A percentile compares a stretch with the other conserved stretches of the same genome.
phyloP scores from a whole-genome alignment of 2,888 invertebrate species.

The Hanleya hanleyi region DNA sequence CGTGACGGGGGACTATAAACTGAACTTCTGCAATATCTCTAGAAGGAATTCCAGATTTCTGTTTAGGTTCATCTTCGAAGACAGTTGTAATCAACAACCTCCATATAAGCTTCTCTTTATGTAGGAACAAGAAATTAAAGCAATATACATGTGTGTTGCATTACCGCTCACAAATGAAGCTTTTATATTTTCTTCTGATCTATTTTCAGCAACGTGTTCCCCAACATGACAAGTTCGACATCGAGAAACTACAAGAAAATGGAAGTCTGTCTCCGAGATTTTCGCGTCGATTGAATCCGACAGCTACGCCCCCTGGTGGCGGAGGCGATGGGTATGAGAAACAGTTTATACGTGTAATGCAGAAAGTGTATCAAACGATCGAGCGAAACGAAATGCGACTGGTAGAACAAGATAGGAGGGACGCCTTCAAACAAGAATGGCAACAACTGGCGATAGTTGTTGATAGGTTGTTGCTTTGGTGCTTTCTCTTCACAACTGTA shows the following conservation, averaged over 20 bases:
- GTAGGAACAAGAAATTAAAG: background rate
- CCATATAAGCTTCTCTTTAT: background rate
- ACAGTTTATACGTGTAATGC: constrained; percentile 80
- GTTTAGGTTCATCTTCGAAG: too few relatives aligned
- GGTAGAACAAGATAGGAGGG: constrained; percentile 84
- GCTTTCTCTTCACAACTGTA: constrained; percentile 71
- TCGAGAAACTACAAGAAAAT: constrained; percentile 51
- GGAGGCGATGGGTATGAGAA: constrained; percentile 76
- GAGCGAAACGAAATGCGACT: constrained; percentile 84
- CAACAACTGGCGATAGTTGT: constrained; percentile 81
- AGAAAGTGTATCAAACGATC: constrained; percentile 82
- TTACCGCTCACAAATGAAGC: background rate
- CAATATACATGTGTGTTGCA: too few relatives aligned
- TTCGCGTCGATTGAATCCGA: constrained; percentile 38
- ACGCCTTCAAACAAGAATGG: constrained; percentile 88
- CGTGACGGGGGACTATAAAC: too few relatives aligned
- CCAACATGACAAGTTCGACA: constrained; percentile 41
- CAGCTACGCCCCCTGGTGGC: constrained; percentile 28
- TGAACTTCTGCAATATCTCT: too few relatives aligned
- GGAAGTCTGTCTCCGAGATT: constrained; percentile 59
- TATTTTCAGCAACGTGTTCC: constrained; percentile 44
- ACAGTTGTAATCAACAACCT: too few relatives aligned
- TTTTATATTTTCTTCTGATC: background rate
- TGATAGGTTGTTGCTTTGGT: constrained; percentile 77
- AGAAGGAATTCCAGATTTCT: too few relatives aligned